These are phyloP conservation scores for Maniola hyperantus DNA, from an alignment of 2,888 invertebrate genomes.

Conservation along the genomic window DNA sequence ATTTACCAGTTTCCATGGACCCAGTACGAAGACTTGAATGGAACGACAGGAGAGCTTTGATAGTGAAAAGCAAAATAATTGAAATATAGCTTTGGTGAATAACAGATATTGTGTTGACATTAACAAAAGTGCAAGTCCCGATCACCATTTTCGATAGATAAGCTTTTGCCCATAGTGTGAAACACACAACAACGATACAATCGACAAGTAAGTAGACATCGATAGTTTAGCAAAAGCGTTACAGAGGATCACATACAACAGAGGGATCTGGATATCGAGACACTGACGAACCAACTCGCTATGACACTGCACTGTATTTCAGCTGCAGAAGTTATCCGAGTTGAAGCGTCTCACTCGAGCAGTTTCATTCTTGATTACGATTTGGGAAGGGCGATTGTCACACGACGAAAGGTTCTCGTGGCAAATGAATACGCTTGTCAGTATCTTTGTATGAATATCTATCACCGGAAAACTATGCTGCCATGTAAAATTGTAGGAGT, in stretches of 20 bases:
- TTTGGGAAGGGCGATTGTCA: constrained; percentile 77
- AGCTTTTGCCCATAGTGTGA: constrained; percentile 46
- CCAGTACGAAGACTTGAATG: constrained; percentile 30
- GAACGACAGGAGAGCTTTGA: constrained; percentile 38
- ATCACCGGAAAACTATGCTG: constrained; percentile 48
- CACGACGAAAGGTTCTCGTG: constrained; percentile 59
- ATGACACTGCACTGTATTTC: constrained; percentile 4
- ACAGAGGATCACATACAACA: constrained; percentile 61
- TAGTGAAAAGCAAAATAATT: constrained; percentile 53
- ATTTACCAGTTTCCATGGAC: constrained; percentile 47
- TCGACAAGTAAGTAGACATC: constrained; percentile 53
- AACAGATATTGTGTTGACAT: constrained; percentile 47
- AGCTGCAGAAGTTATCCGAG: constrained; percentile 46
- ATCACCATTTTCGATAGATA: constrained; percentile 71
- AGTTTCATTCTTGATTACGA: constrained; percentile 58
- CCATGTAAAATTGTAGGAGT: constrained; percentile 71
- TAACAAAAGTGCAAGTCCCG: constrained; percentile 48
- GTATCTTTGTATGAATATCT: constrained; percentile 24
- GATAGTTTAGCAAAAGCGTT: constrained; percentile 67
- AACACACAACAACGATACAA: constrained; percentile 68
- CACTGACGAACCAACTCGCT: constrained; percentile 43
- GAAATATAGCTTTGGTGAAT: constrained; percentile 51
- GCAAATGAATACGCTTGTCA: constrained; percentile 47
- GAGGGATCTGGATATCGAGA: constrained; percentile 41
- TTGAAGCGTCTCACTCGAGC: constrained; percentile 59